Conservation (phyloP, 2,797 vertebrate species). For the Cuculus canorus region DNA sequence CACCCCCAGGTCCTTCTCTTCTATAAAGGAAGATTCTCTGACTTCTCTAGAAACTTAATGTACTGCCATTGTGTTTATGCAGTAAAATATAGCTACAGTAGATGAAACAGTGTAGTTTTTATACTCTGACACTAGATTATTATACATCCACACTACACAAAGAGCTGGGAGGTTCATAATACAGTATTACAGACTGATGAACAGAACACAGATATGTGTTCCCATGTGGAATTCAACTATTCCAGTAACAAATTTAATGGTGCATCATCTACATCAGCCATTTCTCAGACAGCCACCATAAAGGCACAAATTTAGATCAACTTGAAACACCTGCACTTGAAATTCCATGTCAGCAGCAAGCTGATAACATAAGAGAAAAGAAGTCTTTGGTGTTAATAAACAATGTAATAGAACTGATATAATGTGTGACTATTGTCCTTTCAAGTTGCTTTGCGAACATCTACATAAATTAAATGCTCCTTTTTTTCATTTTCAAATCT, state of each 20-base stretch:
- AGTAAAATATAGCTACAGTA: neutral
- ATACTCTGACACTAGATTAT: neutral
- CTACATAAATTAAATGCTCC: conserved; percentile 36
- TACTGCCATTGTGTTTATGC: neutral
- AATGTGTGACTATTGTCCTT: conserved; percentile 12
- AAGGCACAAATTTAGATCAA: neutral
- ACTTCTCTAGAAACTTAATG: neutral
- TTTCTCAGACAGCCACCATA: neutral
- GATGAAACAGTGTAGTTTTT: neutral
- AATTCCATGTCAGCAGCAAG: neutral
- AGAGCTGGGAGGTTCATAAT: neutral
- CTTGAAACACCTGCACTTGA: conserved; percentile 16
- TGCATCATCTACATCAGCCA: neutral
- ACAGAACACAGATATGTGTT: neutral
- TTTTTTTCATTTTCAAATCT: conserved; percentile 27
- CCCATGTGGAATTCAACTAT: neutral
- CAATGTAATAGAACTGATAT: neutral
- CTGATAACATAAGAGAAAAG: neutral
- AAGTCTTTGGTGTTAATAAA: neutral
- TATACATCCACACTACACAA: neutral
- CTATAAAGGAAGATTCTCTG: neutral
- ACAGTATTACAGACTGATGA: neutral
- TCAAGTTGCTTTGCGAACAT: conserved; percentile 40
- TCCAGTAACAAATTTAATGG: neutral
- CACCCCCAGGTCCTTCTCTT: too few relatives aligned